Evolutionary conservation across 2,888 invertebrate species (phyloP).

Genomic region (Meiosimyza platycephala): DNA sequence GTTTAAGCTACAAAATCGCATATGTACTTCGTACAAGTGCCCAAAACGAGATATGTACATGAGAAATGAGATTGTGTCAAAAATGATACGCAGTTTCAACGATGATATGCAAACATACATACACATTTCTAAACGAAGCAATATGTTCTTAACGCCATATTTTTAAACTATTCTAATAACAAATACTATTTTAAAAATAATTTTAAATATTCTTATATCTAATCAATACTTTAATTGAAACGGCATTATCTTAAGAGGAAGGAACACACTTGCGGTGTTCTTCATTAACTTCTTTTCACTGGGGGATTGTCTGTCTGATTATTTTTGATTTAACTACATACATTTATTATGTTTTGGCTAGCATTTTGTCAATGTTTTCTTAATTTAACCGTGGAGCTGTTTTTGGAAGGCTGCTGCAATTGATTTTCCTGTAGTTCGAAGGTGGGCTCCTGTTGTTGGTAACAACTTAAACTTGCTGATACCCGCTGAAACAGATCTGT

Average conservation of each 20-base stretch:
- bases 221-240: neutral
- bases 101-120: too few species aligned
- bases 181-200: neutral
- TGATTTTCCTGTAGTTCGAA: constrained; percentile 39
- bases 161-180: neutral
- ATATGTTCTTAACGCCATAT: neutral
- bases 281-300: constrained; percentile 15
- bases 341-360: too few species aligned
- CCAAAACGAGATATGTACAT: too few species aligned
- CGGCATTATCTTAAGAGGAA: neutral
- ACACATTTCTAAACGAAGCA: too few species aligned
- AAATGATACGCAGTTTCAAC: too few species aligned
- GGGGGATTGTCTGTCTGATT: constrained; percentile 28
- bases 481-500: constrained; percentile 50
- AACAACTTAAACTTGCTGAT: constrained; percentile 57
- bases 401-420: neutral
- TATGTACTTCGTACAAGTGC: too few species aligned
- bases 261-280: neutral
- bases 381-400: neutral
- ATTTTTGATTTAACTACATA: neutral
- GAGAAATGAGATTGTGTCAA: too few species aligned
- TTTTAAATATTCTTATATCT: neutral
- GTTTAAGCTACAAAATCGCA: too few species aligned
- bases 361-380: too few species aligned
- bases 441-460: constrained; percentile 47